Conservation (phyloP, 2,888 invertebrate species). For the Drosophila buzzatii region DNA sequence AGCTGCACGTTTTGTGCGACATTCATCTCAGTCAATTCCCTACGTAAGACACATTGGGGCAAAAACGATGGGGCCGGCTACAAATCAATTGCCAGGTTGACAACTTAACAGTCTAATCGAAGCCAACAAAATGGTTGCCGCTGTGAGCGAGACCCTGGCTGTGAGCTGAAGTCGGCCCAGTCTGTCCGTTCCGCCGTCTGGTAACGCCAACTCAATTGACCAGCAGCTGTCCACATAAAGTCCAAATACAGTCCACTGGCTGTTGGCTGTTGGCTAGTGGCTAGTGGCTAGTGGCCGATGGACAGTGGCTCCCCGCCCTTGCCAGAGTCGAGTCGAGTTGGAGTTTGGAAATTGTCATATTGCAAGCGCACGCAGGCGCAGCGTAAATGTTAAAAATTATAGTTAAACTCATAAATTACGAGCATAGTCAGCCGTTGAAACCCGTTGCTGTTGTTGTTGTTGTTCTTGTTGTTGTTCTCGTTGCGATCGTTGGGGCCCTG, state of each 20-base stretch:
- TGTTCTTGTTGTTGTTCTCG: slow-evolving; percentile 13
- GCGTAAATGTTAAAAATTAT: slow-evolving; percentile 83
- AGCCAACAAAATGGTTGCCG: slow-evolving; percentile 79
- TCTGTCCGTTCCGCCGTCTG: slow-evolving; percentile 1
- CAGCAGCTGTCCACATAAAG: slow-evolving; percentile 75
- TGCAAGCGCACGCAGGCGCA: slow-evolving; percentile 82
- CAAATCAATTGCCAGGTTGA: slow-evolving; percentile 82
- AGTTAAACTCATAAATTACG: slow-evolving; percentile 83
- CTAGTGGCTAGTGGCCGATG: neutral
- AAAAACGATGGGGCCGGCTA: slow-evolving; percentile 54
- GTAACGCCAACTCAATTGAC: slow-evolving; percentile 76
- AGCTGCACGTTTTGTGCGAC: slow-evolving; percentile 56
- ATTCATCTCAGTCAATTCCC: slow-evolving; percentile 55
- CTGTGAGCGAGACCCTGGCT: slow-evolving; percentile 36
- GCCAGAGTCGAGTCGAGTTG: slow-evolving; percentile 6
- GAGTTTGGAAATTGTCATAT: slow-evolving; percentile 72
- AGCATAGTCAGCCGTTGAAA: slow-evolving; percentile 70
- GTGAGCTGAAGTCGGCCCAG: slow-evolving; percentile 6
- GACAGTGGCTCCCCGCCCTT: slow-evolving; percentile 23
- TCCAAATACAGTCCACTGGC: slow-evolving; percentile 66
- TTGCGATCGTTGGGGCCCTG: slow-evolving; percentile 55
- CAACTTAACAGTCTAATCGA: slow-evolving; percentile 82
- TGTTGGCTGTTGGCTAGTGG: neutral
- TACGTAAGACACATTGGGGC: slow-evolving; percentile 30
- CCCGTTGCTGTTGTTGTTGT: slow-evolving; percentile 46